These are phyloP conservation scores for Ormyrus thymus DNA, from an alignment of 2,888 invertebrate genomes.

Conservation along the genomic window DNA sequence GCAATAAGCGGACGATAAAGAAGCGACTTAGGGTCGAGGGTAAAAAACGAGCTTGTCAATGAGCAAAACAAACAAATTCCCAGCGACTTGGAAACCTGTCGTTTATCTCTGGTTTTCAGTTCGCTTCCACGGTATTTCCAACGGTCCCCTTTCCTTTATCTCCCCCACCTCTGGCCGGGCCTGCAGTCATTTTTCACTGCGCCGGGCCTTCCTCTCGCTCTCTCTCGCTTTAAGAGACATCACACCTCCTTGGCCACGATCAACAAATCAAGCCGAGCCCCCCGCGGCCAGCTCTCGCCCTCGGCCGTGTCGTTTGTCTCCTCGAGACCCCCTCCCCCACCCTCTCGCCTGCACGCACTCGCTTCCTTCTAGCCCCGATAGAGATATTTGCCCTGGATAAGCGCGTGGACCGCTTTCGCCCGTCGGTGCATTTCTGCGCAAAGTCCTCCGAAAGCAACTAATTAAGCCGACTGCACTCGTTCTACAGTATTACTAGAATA, in stretches of 20 bases:
- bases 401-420: conserved; percentile 40
- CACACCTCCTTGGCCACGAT: conserved; percentile 46
- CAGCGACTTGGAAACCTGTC: conserved; percentile 35
- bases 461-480: too few relatives aligned
- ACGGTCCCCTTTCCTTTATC: conserved; percentile 30
- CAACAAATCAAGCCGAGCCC: conserved; percentile 51
- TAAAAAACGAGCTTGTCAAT: conserved; percentile 26
- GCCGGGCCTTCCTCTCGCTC: conserved; percentile 32
- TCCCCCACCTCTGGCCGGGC: conserved; percentile 20
- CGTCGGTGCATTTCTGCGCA: not conserved
- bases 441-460: not conserved
- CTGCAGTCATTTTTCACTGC: conserved; percentile 47
- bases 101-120: conserved; percentile 49
- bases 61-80: conserved; percentile 41
- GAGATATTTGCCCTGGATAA: conserved; percentile 67
- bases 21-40: not conserved
- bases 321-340: conserved; percentile 35
- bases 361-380: conserved; percentile 58
- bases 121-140: conserved; percentile 30
- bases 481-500: too few relatives aligned
- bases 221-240: conserved; percentile 50
- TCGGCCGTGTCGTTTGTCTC: conserved; percentile 49
- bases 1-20: too few relatives aligned
- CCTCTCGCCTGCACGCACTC: conserved; percentile 19
- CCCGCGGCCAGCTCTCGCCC: conserved; percentile 21